Base-by-base conservation (phyloP, 2,797 vertebrate species). In the Anolis apletophallus region DNA sequence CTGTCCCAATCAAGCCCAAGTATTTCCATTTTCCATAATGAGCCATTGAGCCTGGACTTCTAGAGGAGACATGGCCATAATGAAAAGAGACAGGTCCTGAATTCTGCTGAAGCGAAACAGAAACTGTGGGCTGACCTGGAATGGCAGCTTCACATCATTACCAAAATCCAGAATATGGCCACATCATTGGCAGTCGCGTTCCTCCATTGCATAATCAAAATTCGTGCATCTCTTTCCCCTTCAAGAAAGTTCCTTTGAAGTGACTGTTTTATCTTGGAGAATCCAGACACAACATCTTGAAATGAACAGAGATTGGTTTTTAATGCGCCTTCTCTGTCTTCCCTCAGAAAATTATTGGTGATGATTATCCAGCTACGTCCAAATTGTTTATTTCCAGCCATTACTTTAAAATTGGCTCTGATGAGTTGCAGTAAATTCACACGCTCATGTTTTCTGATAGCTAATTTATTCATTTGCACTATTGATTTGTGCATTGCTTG, bases 381-480 rank as follows among this genome's bases (percentile, higher is more conserved):
- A 77, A 64, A 89, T 93, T 89, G 85, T 80, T 90, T 80, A 87
- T 89, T 52, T 85, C 74, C 80, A 85, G 67, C 82, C 78, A 89
- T 71, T 86, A 86, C 75, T 74, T 75, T 83, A 88, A 36, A 81
- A 86, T 69, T 84, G 86, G 92, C 5, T 82, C 82, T 54, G 61
- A 1, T 1, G 34, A 76, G 86, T 87, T 1, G 11, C 90, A 34
- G 85, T 85, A 88, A 7, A 88, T 93, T 88, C 87, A 88, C 88
- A 90, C 79, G 52, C n/a, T 12, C 74, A 57, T 80, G 90, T 91
- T 89, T 88, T 84, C 82, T 85, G 88, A 89, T 88, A 61, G 54
- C 86, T 91, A 85, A 94, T 93, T 64, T 87, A 90, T 85, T 87
- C 86, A 92, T 91, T 81, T 90, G 90, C 87, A 69, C 68, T 82